Percentiles rank a stretch among this genome's conserved stretches.
Evolutionary conservation across 53 echinoderm and acorn worm genomes (phyloP).

Genomic region (Henricia sp.): DNA sequence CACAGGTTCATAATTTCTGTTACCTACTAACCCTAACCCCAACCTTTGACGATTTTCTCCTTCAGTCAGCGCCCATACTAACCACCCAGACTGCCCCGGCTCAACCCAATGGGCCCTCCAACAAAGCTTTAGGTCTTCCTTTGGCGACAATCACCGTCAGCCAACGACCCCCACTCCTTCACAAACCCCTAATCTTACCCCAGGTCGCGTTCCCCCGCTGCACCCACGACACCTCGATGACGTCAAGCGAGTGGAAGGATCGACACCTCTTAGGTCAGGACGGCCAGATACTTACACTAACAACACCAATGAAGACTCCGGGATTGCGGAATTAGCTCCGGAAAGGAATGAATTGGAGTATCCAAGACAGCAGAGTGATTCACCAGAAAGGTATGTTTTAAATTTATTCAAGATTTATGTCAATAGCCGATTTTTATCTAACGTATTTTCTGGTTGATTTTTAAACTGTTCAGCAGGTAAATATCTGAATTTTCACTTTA

Average conservation of each 20-base stretch:
- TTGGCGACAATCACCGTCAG: constrained; percentile 35
- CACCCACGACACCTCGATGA: constrained; percentile 26
- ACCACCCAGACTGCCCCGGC: constrained; percentile 11
- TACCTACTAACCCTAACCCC: constrained; percentile 33
- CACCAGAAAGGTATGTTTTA: constrained; percentile 53
- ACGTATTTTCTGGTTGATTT: too few species aligned
- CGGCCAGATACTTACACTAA: constrained; percentile 83
- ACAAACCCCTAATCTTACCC: constrained; percentile 51
- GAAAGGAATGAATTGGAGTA: constrained; percentile 70
- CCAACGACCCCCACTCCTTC: constrained; percentile 37
- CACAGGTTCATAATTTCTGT: constrained; percentile 3
- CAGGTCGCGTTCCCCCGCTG: constrained; percentile 64
- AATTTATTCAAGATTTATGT: too few species aligned
- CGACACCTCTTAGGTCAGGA: constrained; percentile 56
- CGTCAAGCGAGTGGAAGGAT: background rate
- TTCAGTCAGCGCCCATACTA: constrained; percentile 10
- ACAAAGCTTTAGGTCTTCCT: constrained; percentile 4
- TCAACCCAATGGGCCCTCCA: constrained; percentile 25
- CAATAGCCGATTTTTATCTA: too few species aligned
- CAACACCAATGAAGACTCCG: constrained; percentile 91
- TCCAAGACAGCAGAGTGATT: constrained; percentile 46
- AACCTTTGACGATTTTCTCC: background rate
- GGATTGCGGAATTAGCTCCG: constrained; percentile 77
- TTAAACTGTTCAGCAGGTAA: too few species aligned
- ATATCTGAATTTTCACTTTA: too few species aligned